A percentile compares a stretch with the other conserved stretches of the same genome.
These are phyloP conservation scores for Coturnix japonica DNA, from an alignment of 2,113 vertebrate genomes.

Conservation along the genomic window DNA sequence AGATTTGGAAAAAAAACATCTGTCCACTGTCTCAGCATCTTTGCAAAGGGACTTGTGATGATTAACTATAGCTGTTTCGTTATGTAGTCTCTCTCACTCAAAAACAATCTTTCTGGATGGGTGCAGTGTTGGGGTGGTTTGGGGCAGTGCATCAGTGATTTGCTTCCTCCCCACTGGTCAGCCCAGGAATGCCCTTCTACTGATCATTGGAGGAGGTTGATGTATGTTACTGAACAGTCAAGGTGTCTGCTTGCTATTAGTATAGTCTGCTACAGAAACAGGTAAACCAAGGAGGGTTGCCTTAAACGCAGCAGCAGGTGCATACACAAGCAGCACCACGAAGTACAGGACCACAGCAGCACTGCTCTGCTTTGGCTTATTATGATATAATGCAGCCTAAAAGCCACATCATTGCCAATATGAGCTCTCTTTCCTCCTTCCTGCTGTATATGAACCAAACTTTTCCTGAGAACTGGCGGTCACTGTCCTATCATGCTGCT, in stretches of 20 bases:
- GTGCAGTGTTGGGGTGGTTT: background rate
- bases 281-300: background rate
- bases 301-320: background rate
- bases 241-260: background rate
- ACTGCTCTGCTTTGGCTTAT: background rate
- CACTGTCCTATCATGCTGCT: background rate
- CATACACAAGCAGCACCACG: background rate
- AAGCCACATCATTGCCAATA: rapidly evolving
- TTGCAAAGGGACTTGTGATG: background rate
- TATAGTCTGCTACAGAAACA: background rate
- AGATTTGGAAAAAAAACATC: background rate
- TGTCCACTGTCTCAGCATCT: background rate
- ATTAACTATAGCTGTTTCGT: background rate
- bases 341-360: background rate
- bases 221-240: background rate
- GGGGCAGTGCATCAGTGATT: rapidly evolving
- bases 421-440: too few species aligned
- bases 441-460: background rate
- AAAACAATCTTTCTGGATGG: background rate
- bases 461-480: background rate
- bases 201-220: too few species aligned
- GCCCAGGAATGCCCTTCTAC: background rate
- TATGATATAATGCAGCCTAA: background rate
- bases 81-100: background rate
- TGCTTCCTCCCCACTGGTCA: background rate